phyloP scores from a whole-genome alignment of 1,140 invertebrate genomes.

The Drosophila arawakana region DNA sequence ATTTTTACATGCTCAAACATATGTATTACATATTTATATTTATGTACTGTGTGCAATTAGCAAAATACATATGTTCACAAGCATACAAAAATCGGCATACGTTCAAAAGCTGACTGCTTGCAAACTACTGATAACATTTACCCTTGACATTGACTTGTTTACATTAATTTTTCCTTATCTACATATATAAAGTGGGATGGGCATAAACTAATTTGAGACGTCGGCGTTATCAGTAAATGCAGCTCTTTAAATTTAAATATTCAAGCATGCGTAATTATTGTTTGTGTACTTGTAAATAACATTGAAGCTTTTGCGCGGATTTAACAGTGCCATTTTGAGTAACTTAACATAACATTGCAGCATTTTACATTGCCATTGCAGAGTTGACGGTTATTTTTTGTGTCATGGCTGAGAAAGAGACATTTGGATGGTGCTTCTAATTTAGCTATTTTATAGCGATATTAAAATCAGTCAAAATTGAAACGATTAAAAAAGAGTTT shows the following conservation, averaged over 20 bases:
- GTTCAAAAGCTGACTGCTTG: slow-evolving; percentile 21
- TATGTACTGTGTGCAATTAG: slow-evolving; percentile 8
- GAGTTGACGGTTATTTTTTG: neutral
- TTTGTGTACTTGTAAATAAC: neutral
- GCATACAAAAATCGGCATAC: slow-evolving; percentile 3
- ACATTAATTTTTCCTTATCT: slow-evolving; percentile 1
- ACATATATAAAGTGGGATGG: neutral
- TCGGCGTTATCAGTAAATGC: neutral
- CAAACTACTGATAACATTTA: slow-evolving; percentile 26
- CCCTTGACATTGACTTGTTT: slow-evolving; percentile 42
- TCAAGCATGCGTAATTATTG: neutral
- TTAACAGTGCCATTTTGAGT: slow-evolving; percentile 35
- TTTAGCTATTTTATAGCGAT: no score
- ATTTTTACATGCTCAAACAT: neutral
- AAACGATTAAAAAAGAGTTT: no score
- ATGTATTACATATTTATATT: neutral
- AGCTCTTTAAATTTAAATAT: neutral
- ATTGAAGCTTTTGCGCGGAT: neutral
- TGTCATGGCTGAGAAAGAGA: no score
- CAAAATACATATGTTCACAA: slow-evolving; percentile 1
- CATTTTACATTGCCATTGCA: neutral
- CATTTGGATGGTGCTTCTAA: no score
- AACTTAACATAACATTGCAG: slow-evolving; percentile 1
- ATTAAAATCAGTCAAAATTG: no score
- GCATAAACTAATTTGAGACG: neutral